Base-by-base conservation (phyloP, 2,797 vertebrate genomes). In the Perodicticus potto region DNA sequence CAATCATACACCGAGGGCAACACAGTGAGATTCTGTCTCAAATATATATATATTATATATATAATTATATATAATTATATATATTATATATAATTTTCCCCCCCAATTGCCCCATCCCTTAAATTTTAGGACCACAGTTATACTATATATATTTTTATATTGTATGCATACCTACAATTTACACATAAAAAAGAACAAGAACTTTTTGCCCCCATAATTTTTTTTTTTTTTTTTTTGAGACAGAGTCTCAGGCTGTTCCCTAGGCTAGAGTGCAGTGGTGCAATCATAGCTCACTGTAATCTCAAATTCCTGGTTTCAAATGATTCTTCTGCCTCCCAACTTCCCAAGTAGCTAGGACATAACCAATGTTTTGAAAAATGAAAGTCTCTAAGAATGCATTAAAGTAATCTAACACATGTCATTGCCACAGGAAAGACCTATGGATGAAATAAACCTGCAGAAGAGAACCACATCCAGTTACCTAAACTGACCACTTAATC, bases 341-440 rank as follows among this genome's bases (percentile, higher is more conserved):
- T 32, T 67, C 65, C 65, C 17, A 32, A 67, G 65, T 67, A n/a
- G 65, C 32, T 67, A 67, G 65, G 65, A 67, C 65, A 67, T 67
- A 82, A 82, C 40, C 45, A 88, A 81, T 73, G 92, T 86, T 92
- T 83, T 93, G 32, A 92, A 32, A 96, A 96, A 89, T 43, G 16
- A 9, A 67, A 72, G 55, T 7, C 78, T 74, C 55, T 20, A 5
- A 53, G 73, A 81, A 88, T 45, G 43, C 63, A 84, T 49, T 86
- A 59, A 81, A 87, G 32, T 89, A 85, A 23, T 29, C 57, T 80
- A 86, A 14, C 63, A 91, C 25, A 80, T 67, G n/a, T 37, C 63
- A 90, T 3, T 70, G 27, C 61, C 40, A 65, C 67, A 7, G 53
- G 27, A 78, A 82, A 86, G 23, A 96, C 12, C 14, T 80, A 82